Conservation (phyloP, 2,113 vertebrate species). For the Strigops habroptila region DNA sequence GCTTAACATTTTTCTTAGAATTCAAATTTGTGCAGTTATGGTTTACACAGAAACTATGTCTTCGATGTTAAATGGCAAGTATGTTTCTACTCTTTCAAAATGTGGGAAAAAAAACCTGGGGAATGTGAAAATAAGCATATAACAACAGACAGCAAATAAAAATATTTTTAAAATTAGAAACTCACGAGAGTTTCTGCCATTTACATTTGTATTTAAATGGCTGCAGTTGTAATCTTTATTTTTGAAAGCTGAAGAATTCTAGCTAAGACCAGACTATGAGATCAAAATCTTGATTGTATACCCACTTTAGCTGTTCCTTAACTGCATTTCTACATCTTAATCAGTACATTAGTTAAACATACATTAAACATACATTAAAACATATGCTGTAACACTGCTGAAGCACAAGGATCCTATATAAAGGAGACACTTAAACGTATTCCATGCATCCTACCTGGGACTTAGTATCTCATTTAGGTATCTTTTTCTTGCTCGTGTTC, state of each 20-base stretch:
- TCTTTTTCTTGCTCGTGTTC: background rate
- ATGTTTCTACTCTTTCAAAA: background rate
- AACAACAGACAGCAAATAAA: background rate
- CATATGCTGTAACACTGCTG: background rate
- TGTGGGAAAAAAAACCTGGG: rapidly evolving
- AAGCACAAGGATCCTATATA: background rate
- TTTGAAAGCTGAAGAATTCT: background rate
- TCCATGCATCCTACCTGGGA: background rate
- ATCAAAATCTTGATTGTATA: background rate
- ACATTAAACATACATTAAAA: background rate
- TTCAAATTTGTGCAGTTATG: background rate
- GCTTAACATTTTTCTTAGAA: background rate
- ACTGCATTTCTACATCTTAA: background rate
- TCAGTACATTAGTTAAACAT: background rate
- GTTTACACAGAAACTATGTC: background rate
- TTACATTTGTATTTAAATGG: background rate
- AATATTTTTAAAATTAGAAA: background rate
- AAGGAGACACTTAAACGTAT: background rate
- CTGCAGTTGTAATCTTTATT: background rate
- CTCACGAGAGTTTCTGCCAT: background rate
- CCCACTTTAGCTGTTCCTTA: background rate
- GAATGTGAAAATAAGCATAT: background rate
- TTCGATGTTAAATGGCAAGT: background rate
- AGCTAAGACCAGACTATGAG: background rate
- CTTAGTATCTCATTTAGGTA: background rate